These are phyloP conservation scores for Pachydiplax longipennis DNA, from an alignment of 2,888 invertebrate genomes.

Conservation along the genomic window DNA sequence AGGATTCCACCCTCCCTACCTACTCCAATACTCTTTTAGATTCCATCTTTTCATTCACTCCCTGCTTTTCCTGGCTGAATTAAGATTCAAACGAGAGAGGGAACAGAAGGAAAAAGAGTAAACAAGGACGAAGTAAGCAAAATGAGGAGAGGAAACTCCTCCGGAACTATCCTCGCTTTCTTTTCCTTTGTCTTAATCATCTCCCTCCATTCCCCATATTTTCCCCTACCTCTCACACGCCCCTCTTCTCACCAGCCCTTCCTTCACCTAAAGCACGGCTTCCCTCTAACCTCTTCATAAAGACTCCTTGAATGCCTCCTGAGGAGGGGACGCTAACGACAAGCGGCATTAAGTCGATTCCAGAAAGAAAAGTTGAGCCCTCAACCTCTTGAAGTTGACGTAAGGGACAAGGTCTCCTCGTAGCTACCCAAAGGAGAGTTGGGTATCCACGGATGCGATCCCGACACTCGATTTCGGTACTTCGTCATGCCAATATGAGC, in stretches of 20 bases:
- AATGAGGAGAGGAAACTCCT: no score
- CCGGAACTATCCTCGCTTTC: no score
- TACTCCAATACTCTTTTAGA: no score
- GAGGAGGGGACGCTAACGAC: background rate
- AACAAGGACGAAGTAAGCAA: no score
- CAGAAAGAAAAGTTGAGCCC: background rate
- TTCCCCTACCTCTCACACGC: background rate
- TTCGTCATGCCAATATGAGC: background rate
- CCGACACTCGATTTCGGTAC: background rate
- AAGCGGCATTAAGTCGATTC: background rate
- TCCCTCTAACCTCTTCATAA: background rate
- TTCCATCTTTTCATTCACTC: no score
- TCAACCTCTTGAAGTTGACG: background rate
- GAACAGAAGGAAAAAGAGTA: no score
- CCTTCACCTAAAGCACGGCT: background rate
- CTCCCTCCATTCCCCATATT: background rate
- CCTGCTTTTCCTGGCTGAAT: no score
- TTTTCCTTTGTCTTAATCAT: background rate
- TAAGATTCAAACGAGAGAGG: no score
- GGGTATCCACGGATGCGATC: background rate
- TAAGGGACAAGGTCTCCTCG: background rate
- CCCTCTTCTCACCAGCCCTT: background rate
- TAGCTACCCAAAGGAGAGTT: background rate
- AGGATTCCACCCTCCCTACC: no score
- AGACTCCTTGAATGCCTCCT: background rate